Percentiles rank a stretch among this genome's conserved stretches.
Conservation (phyloP, 2,797 vertebrate species). For the Bradypodion pumilum region DNA sequence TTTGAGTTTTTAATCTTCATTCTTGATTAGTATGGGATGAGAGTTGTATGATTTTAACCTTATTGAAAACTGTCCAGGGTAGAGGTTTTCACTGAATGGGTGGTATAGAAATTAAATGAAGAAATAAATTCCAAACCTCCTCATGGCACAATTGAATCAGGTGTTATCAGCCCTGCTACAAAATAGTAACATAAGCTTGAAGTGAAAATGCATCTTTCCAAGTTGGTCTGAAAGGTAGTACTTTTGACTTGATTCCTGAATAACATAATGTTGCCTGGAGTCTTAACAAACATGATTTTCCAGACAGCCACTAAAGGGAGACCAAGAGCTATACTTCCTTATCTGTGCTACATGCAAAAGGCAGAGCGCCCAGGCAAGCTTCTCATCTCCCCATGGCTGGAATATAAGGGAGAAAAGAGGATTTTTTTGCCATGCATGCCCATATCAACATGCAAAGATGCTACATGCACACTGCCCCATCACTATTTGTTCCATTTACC, state of each 20-base stretch:
- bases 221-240: conserved; percentile 24
- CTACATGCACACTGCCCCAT: not conserved
- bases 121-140: not conserved
- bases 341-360: not conserved
- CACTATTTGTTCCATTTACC: not conserved
- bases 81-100: too few species aligned
- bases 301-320: conserved; percentile 68
- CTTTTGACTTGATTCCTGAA: conserved; percentile 28
- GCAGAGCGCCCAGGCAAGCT: not conserved
- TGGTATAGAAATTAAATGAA: too few species aligned
- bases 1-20: too few species aligned
- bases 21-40: too few species aligned
- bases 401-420: not conserved
- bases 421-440: not conserved
- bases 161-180: conserved; percentile 12
- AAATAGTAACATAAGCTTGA: conserved; percentile 9
- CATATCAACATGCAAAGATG: not conserved
- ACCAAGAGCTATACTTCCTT: conserved; percentile 55
- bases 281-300: conserved; percentile 21
- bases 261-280: conserved; percentile 13
- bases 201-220: conserved; percentile 13
- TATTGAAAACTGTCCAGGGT: too few species aligned
- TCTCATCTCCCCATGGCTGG: not conserved
- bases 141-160: not conserved
- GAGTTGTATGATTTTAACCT: too few species aligned